Evolutionary conservation across 2,113 vertebrate species (phyloP), one percentile per base, ranked within the genome.

Genomic region (Ciconia maguari): DNA sequence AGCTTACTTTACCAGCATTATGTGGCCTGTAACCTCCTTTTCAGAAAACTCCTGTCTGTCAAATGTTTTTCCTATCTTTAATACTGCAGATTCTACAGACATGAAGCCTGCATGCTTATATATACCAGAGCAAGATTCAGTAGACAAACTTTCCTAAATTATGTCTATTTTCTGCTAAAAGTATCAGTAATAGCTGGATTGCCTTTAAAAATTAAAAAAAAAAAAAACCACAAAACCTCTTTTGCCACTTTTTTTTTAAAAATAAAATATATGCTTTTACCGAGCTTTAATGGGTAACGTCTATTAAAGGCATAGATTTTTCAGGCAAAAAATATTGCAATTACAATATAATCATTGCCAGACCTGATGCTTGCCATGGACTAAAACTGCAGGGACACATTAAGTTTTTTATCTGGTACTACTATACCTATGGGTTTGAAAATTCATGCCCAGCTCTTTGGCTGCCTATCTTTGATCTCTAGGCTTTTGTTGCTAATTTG

Each of bases 1-100:
- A 95, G 68, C 46, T 92, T 96, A 93, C 65, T 96, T 84, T 93
- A 93, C 79, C 82, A 83, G 41, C 44, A 93, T 85, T 96, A 65
- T 80, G 75, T 32, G 91, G 36, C 69, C 76, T 89, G 46, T 87
- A 94, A 92, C 85, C 77, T 91, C 78, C 18, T 55, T 92, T 77
- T 84, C 57, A 94, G 65, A 75, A 79, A 96, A 91, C 38, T 94
- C 42, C 69, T 87, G 52, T 70, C 68, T 89, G 57, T 42, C 92
- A 90, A 92, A 92, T 84, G 52, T 78, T 71, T 82, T 88, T 79
- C 70, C 21, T 92, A 32, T n/a, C 90, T 86, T 87, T 87, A 89
- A 65, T 88, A 71, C 24, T 74, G 57, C 51, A 94, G 55, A 70
- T 68, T 94, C 69, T 48, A 77, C 46, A 96, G 82, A 49, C 46